Percentiles rank a stretch among this genome's conserved stretches.
These are phyloP conservation scores for Asarcornis scutulata DNA, from an alignment of 2,113 vertebrate genomes.

Conservation along the genomic window DNA sequence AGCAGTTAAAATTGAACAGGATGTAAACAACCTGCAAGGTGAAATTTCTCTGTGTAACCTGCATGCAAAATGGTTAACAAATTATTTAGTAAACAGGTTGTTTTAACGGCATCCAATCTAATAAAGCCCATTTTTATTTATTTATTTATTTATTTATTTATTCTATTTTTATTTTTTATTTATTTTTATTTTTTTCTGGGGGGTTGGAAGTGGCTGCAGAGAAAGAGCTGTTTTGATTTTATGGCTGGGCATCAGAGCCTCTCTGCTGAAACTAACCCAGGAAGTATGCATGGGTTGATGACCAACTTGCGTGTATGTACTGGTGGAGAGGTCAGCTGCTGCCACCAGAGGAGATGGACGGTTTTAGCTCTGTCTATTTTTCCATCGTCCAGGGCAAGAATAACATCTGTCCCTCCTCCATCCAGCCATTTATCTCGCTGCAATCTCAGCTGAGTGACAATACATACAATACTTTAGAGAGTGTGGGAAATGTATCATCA, in stretches of 20 bases:
- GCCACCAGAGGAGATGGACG: background rate
- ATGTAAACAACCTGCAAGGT: background rate
- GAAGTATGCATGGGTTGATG: background rate
- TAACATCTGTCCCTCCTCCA: background rate
- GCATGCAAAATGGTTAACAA: background rate
- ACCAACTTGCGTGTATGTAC: background rate
- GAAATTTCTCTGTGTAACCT: constrained; percentile 15
- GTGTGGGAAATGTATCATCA: background rate
- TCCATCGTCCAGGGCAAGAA: background rate
- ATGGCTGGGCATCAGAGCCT: background rate
- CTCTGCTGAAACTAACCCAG: background rate
- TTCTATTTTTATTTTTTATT: background rate
- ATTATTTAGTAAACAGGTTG: background rate
- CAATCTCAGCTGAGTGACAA: background rate
- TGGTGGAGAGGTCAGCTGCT: constrained; percentile 3
- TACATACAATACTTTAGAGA: background rate
- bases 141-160: background rate
- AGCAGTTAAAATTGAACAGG: constrained; percentile 40
- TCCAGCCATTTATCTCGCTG: background rate
- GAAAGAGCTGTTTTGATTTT: background rate
- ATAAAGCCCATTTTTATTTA: background rate
- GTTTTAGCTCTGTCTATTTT: background rate
- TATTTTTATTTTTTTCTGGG: background rate
- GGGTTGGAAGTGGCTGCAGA: background rate
- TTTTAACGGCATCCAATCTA: background rate